phyloP scores from a whole-genome alignment of 2,797 vertebrate genomes.

The Mallotus villosus region DNA sequence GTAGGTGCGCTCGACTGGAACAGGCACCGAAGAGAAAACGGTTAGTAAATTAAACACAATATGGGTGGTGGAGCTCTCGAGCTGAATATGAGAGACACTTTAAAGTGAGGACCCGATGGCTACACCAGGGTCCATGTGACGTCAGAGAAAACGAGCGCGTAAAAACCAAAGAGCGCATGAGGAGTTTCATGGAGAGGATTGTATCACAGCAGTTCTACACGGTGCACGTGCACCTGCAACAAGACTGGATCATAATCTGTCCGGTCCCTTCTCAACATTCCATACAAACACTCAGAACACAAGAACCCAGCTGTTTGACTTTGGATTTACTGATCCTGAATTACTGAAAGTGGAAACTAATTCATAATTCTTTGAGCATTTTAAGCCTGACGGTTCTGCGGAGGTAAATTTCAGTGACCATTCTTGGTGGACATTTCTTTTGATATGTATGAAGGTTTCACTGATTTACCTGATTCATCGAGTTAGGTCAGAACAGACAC shows the following conservation, averaged over 20 bases:
- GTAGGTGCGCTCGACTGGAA: slow-evolving; percentile 22
- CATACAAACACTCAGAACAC: background rate
- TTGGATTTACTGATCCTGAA: background rate
- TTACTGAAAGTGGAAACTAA: background rate
- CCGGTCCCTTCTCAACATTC: background rate
- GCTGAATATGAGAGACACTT: slow-evolving; percentile 23
- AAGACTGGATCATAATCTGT: background rate
- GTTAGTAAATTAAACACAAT: slow-evolving; percentile 55
- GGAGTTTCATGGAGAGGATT: slow-evolving; percentile 48
- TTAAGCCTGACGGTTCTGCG: no score
- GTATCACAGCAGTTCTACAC: slow-evolving; percentile 38
- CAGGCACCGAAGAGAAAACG: slow-evolving; percentile 35
- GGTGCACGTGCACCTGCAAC: background rate
- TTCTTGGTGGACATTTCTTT: background rate
- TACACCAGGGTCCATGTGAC: slow-evolving; percentile 51
- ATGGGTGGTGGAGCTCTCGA: background rate
- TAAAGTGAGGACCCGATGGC: slow-evolving; percentile 6
- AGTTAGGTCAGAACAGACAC: slow-evolving; percentile 14
- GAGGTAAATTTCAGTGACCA: no score
- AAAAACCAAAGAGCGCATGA: slow-evolving; percentile 68
- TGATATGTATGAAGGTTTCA: background rate
- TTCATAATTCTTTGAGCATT: background rate
- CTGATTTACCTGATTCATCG: background rate
- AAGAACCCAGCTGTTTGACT: background rate
- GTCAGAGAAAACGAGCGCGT: slow-evolving; percentile 66